A percentile compares a stretch with the other conserved stretches of the same genome.
Conservation (phyloP, 2,797 vertebrate species). For the Pseudocheirus occidentalis region DNA sequence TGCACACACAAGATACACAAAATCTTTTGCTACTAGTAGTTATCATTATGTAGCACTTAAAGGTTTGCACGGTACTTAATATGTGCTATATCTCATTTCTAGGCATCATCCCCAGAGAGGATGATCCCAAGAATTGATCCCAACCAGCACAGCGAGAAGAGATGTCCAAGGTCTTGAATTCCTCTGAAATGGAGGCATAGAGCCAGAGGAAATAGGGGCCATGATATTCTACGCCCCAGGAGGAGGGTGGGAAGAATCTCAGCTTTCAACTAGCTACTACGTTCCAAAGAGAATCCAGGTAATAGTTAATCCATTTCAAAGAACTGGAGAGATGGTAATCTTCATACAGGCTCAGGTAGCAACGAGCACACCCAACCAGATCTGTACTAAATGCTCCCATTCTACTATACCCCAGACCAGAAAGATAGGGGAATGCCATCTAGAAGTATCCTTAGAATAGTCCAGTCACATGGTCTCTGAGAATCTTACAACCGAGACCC, state of each 20-base stretch:
- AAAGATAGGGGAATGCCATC: not conserved
- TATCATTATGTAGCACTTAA: not conserved
- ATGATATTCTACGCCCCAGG: not conserved
- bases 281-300: not conserved
- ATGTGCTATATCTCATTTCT: not conserved
- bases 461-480: fast-evolving
- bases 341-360: not conserved
- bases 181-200: not conserved
- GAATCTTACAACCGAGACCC: not conserved
- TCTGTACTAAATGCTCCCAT: not conserved
- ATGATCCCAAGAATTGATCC: not conserved
- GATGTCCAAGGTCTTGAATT: not conserved
- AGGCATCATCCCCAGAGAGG: not conserved
- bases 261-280: not conserved
- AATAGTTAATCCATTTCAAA: not conserved
- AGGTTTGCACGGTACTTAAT: not conserved
- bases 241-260: not conserved
- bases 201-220: not conserved
- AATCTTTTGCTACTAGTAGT: not conserved
- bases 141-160: not conserved
- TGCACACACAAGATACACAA: not conserved
- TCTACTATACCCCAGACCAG: not conserved
- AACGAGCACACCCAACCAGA: not conserved
- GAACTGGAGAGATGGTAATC: not conserved
- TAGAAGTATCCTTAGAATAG: not conserved